These are phyloP conservation scores for Pteruthius melanotis DNA, from an alignment of 2,113 vertebrate species.

Conservation along the genomic window DNA sequence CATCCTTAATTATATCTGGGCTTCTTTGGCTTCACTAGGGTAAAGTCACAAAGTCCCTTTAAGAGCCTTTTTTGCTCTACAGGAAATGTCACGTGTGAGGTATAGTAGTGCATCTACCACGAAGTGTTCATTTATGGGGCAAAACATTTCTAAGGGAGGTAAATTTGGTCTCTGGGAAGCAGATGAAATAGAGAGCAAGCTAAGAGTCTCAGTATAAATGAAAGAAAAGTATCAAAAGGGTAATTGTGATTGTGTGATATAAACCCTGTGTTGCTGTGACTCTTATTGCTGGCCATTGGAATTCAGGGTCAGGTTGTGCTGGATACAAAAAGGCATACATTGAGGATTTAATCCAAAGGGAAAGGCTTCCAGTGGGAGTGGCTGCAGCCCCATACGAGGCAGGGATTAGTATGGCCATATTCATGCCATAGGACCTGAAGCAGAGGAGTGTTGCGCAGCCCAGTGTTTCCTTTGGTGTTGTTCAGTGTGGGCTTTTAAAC, in stretches of 20 bases:
- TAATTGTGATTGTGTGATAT: neutral
- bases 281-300: neutral
- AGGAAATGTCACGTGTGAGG: neutral
- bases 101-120: neutral
- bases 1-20: neutral
- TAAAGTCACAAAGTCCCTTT: neutral
- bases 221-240: neutral
- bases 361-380: neutral
- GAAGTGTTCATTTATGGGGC: neutral
- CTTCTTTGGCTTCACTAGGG: neutral
- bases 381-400: neutral
- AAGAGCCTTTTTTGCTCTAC: neutral
- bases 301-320: neutral
- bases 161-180: neutral
- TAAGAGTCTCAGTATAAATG: neutral
- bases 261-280: neutral
- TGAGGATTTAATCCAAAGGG: neutral
- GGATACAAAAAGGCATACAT: neutral
- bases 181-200: neutral
- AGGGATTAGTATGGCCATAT: neutral
- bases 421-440: neutral
- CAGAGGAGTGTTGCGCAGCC: neutral
- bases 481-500: neutral
- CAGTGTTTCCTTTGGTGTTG: neutral
- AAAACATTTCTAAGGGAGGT: slow-evolving; percentile 2